Evolutionary conservation across 2,113 vertebrate genomes (phyloP).

Genomic region (Oceanodroma tethys): DNA sequence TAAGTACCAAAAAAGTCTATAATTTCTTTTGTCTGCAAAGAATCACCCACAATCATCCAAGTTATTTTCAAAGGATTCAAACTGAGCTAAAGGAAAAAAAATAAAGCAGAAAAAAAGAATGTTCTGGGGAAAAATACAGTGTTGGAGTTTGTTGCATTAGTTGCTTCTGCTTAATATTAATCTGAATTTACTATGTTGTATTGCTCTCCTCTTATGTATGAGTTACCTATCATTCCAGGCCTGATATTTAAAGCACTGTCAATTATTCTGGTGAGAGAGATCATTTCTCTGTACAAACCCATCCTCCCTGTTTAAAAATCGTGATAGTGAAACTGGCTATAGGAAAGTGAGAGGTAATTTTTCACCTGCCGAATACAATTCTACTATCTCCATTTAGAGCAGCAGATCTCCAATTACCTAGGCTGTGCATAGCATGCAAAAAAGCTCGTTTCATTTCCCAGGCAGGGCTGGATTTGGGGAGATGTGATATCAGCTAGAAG

Average conservation of each 20-base stretch:
- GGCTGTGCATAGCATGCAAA: background rate
- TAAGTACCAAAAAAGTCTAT: background rate
- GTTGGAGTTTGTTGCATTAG: background rate
- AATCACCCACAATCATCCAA: background rate
- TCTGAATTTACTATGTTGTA: background rate
- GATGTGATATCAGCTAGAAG: background rate
- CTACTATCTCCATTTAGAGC: background rate
- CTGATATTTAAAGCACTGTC: background rate
- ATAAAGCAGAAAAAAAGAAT: background rate
- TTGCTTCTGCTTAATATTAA: background rate
- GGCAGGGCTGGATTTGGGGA: background rate
- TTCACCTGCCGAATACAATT: background rate
- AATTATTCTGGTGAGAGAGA: background rate
- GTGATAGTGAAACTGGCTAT: background rate
- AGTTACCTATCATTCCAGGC: background rate
- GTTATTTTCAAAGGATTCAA: background rate
- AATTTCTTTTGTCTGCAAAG: background rate
- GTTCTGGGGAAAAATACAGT: background rate
- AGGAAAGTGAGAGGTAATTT: background rate
- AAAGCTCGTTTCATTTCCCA: background rate
- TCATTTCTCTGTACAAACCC: background rate
- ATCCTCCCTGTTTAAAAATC: accelerated
- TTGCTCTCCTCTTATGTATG: background rate
- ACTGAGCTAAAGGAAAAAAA: background rate
- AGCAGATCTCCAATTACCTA: background rate